Conservation (phyloP, 2,888 invertebrate genomes). For the Leucophenga maculata region DNA sequence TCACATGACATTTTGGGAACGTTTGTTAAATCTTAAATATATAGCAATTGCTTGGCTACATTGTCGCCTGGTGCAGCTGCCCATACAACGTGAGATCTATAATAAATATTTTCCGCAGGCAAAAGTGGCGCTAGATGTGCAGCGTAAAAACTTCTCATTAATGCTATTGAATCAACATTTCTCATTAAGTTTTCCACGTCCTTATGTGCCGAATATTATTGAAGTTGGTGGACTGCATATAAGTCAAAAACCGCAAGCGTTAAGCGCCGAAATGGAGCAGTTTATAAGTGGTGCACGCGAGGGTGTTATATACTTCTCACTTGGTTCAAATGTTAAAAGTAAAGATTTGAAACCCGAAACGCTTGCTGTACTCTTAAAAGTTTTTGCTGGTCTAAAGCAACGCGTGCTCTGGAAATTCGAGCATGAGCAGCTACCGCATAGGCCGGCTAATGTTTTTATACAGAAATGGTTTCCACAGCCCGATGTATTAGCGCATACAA, state of each 20-base stretch:
- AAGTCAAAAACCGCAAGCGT: constrained; percentile 53
- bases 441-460: constrained; percentile 63
- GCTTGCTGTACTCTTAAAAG: constrained; percentile 48
- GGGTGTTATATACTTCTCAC: constrained; percentile 73
- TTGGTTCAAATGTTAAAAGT: constrained; percentile 71
- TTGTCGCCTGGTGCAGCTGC: constrained; percentile 46
- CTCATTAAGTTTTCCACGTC: constrained; percentile 61
- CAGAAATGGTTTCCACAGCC: constrained; percentile 72
- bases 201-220: constrained; percentile 68
- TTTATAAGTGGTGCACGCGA: constrained; percentile 70
- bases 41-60: not conserved
- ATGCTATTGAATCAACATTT: constrained; percentile 68
- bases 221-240: constrained; percentile 70
- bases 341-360: constrained; percentile 55
- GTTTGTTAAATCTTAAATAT: constrained; percentile 54
- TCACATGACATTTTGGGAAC: constrained; percentile 52
- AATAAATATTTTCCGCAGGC: constrained; percentile 35
- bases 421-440: constrained; percentile 57
- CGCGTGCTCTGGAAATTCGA: constrained; percentile 72
- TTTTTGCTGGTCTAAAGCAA: constrained; percentile 53
- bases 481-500: constrained; percentile 72
- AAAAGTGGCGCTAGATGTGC: constrained; percentile 39
- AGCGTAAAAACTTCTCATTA: constrained; percentile 51
- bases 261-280: constrained; percentile 65
- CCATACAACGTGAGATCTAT: constrained; percentile 34